These are phyloP conservation scores for Flexamia atlantica DNA, from an alignment of 2,888 invertebrate species.

Conservation along the genomic window DNA sequence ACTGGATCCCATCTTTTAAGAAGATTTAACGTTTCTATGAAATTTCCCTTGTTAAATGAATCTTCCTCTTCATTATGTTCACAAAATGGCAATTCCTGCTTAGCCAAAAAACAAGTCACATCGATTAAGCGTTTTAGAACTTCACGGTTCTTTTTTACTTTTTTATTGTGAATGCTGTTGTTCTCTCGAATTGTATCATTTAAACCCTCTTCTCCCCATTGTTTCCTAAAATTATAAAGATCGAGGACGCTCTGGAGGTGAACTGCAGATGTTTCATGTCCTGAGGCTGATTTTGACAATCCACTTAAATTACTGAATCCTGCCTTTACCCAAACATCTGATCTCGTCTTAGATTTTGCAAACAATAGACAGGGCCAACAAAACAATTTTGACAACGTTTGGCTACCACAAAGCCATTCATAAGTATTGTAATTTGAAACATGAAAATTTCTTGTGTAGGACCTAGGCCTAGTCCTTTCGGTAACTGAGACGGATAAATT, in stretches of 20 bases:
- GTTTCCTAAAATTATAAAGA: slow-evolving; percentile 49
- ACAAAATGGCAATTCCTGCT: too few species aligned
- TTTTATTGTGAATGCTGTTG: slow-evolving; percentile 67
- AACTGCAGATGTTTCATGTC: slow-evolving; percentile 43
- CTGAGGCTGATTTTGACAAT: not conserved
- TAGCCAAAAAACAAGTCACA: too few species aligned
- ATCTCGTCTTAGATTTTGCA: too few species aligned
- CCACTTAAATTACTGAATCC: slow-evolving; percentile 50
- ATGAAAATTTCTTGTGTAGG: too few species aligned
- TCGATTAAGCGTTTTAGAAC: slow-evolving; percentile 69
- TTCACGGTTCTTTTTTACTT: slow-evolving; percentile 68
- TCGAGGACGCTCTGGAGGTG: slow-evolving; percentile 52
- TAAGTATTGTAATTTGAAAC: too few species aligned
- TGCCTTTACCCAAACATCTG: too few species aligned
- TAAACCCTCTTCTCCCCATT: slow-evolving; percentile 44
- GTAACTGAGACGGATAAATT: too few species aligned
- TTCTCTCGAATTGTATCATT: slow-evolving; percentile 15
- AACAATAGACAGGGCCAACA: too few species aligned
- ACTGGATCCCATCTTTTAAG: too few species aligned
- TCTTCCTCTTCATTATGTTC: slow-evolving; percentile 64
- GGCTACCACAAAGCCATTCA: too few species aligned
- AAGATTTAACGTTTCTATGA: slow-evolving; percentile 65
- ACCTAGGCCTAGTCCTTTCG: too few species aligned
- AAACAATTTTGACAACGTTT: too few species aligned
- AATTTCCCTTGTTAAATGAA: slow-evolving; percentile 69